Evolutionary conservation across 2,888 invertebrate genomes (phyloP), one percentile per base, ranked within the genome.

Genomic region (Mongoloraphidia duomilia): DNA sequence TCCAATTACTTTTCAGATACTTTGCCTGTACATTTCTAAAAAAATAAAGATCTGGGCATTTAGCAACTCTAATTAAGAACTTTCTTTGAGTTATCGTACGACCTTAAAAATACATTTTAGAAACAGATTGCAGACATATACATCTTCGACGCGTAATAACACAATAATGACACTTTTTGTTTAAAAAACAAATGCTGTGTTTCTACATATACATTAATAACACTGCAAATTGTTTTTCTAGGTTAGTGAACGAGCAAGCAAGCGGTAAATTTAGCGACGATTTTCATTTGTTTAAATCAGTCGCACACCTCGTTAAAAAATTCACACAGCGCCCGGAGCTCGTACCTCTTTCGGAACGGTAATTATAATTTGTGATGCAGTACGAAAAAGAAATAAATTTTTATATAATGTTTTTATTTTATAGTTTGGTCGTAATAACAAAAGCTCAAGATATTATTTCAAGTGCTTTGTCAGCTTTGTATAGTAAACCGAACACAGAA

Each of bases 191-290:
- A 17, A 17, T 17, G 4, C 17, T 17, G 4, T 4, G 17, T 17
- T 17, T 17, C 3, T 17, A 17, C 5, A 6, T 26, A 26, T 26
- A 26, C 6, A 26, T 26, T 26, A 26, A 26, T 6, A 26, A 26
- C 26, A 26, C 26, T 26, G 6, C 26, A 44, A 10, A 51, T 50
- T 50, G 35, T 41, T 51, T 51, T 54, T 56, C n/a, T 49, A 57
- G 59, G 47, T 50, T 56, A 12, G 53, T 82, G 62, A 84, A 87
- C 69, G 90, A 92, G 65, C 80, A 85, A 48, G 81, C 84, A 58
- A 94, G 93, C 92, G 77, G 85, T 51, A 80, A 81, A 14, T 80
- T 84, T 66, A 85, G 88, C 48, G 82, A 87, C 63, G 90, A 92
- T 66, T 81, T 84, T 63, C 91, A 93, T 72, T 74, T 91, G 54